phyloP scores from a whole-genome alignment of 1,140 invertebrate species.

The Xylocopa sonorina region DNA sequence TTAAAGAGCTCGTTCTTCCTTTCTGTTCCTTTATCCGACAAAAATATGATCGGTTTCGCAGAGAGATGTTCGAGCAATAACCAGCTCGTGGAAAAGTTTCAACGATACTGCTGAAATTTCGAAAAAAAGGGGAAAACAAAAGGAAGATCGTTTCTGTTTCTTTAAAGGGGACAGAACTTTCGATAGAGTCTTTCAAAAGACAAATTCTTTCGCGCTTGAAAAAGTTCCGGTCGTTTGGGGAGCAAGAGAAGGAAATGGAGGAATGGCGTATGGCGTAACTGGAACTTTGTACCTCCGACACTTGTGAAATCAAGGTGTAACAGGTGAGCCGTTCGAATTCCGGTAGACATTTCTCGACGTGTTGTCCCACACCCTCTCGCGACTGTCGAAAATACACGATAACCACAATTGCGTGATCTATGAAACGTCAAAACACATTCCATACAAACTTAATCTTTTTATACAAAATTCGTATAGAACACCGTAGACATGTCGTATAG shows the following conservation, averaged over 20 bases:
- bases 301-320: slow-evolving; percentile 18
- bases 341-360: neutral
- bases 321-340: slow-evolving; percentile 32
- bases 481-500: too few species aligned
- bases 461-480: too few species aligned
- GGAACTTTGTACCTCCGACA: neutral
- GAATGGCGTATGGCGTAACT: neutral
- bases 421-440: too few species aligned
- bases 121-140: too few species aligned
- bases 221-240: slow-evolving; percentile 20
- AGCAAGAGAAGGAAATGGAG: slow-evolving; percentile 7
- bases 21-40: neutral
- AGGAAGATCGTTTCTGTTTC: neutral
- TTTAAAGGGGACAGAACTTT: slow-evolving; percentile 17
- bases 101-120: neutral
- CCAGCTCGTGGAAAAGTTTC: slow-evolving; percentile 4
- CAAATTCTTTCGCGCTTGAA: slow-evolving; percentile 30
- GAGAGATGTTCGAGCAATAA: slow-evolving; percentile 2
- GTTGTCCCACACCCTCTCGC: too few species aligned
- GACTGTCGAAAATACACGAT: too few species aligned
- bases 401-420: too few species aligned
- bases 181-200: slow-evolving; percentile 15
- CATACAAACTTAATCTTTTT: too few species aligned
- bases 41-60: neutral
- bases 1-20: neutral